Evolutionary conservation across 2,113 vertebrate genomes (phyloP), one percentile per base, ranked within the genome.

Genomic region (Sapayoa aenigma): DNA sequence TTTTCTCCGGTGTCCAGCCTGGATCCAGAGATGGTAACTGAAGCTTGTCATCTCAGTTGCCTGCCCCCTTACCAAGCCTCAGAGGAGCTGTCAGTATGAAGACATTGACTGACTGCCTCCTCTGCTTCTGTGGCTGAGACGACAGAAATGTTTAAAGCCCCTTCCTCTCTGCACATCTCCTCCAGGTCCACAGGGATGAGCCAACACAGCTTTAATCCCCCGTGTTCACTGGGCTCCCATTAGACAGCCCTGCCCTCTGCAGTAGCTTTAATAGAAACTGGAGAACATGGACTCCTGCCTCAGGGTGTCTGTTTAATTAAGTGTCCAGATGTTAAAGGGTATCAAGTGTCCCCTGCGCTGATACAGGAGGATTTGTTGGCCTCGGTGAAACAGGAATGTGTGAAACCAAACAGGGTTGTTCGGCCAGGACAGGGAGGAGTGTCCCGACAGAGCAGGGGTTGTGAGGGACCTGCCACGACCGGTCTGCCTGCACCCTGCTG

Each of bases 341-440:
- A 37, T 69, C 39, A 14, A n/a, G 9, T 84, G 44, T 74, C 59
- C 59, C 63, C 63, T 80, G 67, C 5, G 4, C 23, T 0, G 2
- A 22, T 19, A 41, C 27, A 30, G 50, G 13, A 39, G 73, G 9
- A 42, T 77, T 15, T 77, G 50, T 78, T 56, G 55, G 63, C 5
- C 37, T 39, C 2, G 1, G 47, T 60, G 60, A 88, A 82, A 59
- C 14, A 71, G 73, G 28, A 80, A 35, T 52, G 27, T 0, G 1
- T 6, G 56, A 66, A 71, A 62, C 17, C 35, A 47, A 66, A 22
- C 12, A 31, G 21, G 12, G 18, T 9, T 55, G 13, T 37, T 81
- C 30, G 6, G 19, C 11, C 0, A 0, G 21, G n/a, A 6, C 9
- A 35, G 17, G 55, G 1, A 1, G 60, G 17, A 35, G 7, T 23